Base-by-base conservation (phyloP, 2,113 vertebrate genomes). In the Ammodytes marinus region DNA sequence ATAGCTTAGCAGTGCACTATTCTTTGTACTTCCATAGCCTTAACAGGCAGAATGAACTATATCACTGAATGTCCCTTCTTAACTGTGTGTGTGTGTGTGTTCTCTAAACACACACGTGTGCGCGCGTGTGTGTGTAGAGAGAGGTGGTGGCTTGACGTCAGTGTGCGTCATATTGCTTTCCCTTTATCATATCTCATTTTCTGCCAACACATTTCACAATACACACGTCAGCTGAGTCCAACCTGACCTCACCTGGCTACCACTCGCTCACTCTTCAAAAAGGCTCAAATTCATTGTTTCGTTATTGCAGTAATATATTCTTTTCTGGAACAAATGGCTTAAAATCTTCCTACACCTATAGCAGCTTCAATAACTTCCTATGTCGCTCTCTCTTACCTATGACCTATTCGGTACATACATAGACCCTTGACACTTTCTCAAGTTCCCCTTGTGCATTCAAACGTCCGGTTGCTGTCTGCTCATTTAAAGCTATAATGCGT, bases 141-240 rank as follows among this genome's bases (percentile, higher is more conserved):
- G 82, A 79, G 89, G 86, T 14, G n/a, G 81, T 69, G 76, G 74
- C 69, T 82, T 93, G 88, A 93, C 82, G 82, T 94, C 88, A 85
- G 77, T 5, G 47, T 87, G 90, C 73, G 74, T 93, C 87, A 88
- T 69, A 82, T 82, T 78, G 83, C 79, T 84, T 76, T 87, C 76
- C 67, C 63, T 84, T 69, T 50, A 27, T 73, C 67, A 83, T 74
- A 35, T 88, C 66, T 69, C 53, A 57, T 42, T 79, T 13, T 54
- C 61, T 86, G 80, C 73, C 77, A 82, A 74, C 64, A 74, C 64
- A 84, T 93, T 92, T 89, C 78, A 82, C 83, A 89, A 73, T 27
- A 27, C 46, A n/a, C 46, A 77, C 79, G 75, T 14, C 55, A 58
- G 55, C 47, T 67, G 49, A 72, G 55, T 61, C 40, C 65, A 80